Evolutionary conservation across 2,888 invertebrate genomes (phyloP).

Genomic region (Hypselothyrea guttata): DNA sequence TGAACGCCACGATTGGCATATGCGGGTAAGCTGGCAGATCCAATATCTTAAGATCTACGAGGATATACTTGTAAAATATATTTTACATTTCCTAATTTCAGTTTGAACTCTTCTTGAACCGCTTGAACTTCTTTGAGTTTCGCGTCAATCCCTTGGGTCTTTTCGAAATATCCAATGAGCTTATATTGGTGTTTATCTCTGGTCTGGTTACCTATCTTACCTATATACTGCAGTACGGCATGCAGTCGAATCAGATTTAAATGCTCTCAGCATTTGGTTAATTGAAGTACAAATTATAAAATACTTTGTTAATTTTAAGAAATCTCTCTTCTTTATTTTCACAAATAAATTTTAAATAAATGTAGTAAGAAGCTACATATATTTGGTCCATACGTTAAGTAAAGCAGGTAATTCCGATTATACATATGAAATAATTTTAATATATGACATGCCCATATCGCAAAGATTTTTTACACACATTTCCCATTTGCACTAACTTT

Average conservation of each 20-base stretch:
- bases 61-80: too few relatives aligned
- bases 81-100: conserved; percentile 26
- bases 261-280: too few relatives aligned
- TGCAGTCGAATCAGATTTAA: conserved; percentile 34
- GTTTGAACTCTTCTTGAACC: conserved; percentile 58
- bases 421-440: too few relatives aligned
- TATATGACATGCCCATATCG: too few relatives aligned
- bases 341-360: too few relatives aligned
- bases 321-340: too few relatives aligned
- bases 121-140: conserved; percentile 55
- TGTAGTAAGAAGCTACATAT: too few relatives aligned
- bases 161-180: conserved; percentile 59
- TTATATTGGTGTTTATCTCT: conserved; percentile 54
- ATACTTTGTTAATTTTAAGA: too few relatives aligned
- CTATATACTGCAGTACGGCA: conserved; percentile 49
- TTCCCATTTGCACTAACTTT: background rate
- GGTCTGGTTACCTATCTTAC: conserved; percentile 57
- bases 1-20: conserved; percentile 43
- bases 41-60: background rate
- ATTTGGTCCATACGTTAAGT: too few relatives aligned
- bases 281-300: background rate
- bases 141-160: conserved; percentile 55
- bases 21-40: conserved; percentile 37
- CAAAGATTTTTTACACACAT: too few relatives aligned
- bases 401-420: too few relatives aligned